phyloP scores from a whole-genome alignment of 2,888 invertebrate genomes.

The Branchipolynoe longqiensis region DNA sequence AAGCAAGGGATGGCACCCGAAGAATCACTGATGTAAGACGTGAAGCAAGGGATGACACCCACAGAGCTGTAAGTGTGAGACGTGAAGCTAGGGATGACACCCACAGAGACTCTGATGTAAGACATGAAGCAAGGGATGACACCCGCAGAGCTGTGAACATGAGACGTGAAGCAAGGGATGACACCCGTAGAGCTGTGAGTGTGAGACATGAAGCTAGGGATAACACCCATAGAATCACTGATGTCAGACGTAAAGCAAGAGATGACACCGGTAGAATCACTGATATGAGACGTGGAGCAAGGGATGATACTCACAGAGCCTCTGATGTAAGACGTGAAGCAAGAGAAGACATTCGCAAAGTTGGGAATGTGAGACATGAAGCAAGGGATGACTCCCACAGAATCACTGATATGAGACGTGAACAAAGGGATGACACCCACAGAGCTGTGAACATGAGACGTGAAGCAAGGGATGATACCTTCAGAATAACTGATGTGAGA shows the following conservation, averaged over 20 bases:
- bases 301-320: not conserved
- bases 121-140: conserved; percentile 37
- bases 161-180: conserved; percentile 16
- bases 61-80: conserved; percentile 7
- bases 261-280: conserved; percentile 30
- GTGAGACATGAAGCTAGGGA: conserved; percentile 17
- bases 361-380: not conserved
- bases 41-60: conserved; percentile 7
- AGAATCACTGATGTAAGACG: not conserved
- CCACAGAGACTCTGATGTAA: not conserved
- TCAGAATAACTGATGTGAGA: not conserved
- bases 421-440: conserved; percentile 1
- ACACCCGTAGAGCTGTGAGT: conserved; percentile 10
- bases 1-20: not conserved
- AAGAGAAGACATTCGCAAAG: not conserved
- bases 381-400: not conserved
- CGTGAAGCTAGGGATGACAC: not conserved
- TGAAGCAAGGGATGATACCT: conserved; percentile 4
- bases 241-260: not conserved
- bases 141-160: conserved; percentile 7
- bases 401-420: not conserved
- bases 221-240: not conserved
- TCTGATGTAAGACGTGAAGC: conserved; percentile 6
- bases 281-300: conserved; percentile 19
- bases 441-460: not conserved